phyloP scores from a whole-genome alignment of 2,797 vertebrate species.

The Spizella passerina region DNA sequence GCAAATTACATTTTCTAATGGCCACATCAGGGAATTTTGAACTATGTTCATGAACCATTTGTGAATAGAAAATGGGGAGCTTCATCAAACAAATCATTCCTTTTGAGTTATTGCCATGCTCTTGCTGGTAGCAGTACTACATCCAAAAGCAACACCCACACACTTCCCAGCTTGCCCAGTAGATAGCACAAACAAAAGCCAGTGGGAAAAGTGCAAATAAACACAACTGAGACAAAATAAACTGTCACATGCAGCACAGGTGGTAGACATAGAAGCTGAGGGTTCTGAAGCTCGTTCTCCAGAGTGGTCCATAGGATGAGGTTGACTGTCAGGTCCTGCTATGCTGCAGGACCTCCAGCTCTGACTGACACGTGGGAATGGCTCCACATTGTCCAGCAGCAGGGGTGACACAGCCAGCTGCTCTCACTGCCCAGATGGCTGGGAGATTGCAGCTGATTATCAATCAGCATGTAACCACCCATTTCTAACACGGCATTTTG shows the following conservation, averaged over 20 bases:
- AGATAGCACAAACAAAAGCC: neutral
- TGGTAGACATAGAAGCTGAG: neutral
- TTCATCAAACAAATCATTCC: neutral
- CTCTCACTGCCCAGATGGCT: neutral
- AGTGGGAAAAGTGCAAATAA: neutral
- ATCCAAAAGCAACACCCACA: neutral
- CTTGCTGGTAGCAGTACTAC: neutral
- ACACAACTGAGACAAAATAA: neutral
- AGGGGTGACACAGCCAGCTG: neutral
- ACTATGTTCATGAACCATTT: neutral
- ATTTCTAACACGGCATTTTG: neutral
- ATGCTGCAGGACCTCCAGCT: neutral
- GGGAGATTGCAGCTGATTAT: neutral
- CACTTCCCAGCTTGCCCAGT: neutral
- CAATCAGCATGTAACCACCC: rapidly evolving
- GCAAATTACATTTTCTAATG: neutral
- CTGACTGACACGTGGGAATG: rapidly evolving
- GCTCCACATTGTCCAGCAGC: neutral
- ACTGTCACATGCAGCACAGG: neutral
- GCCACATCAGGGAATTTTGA: neutral
- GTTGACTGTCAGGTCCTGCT: neutral
- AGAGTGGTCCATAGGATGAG: neutral
- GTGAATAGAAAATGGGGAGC: neutral
- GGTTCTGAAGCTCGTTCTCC: neutral
- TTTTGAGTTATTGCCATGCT: neutral